Base-by-base conservation (phyloP, 23 tunicate genomes). In the Botrylloides violaceus region DNA sequence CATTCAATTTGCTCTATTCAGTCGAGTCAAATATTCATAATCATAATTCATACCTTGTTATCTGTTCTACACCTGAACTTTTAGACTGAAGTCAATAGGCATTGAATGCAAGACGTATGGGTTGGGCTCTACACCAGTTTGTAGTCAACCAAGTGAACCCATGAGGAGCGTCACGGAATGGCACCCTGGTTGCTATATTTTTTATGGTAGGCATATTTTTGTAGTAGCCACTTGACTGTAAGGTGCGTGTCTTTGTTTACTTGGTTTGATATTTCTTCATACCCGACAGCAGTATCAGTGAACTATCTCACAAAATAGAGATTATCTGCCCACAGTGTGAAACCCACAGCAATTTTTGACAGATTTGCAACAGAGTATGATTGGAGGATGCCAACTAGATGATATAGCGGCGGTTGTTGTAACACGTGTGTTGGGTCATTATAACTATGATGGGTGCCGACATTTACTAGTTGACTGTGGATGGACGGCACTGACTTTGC, bases 141-240 rank as follows among this genome's bases (percentile, higher is more conserved):
- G 95, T 56, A 80, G 85, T 59, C 84, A 76, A 31, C 95, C 95
- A 4, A 59, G 64, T 34, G 73, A 80, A 24, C 47, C 36, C 3
- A 87, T 87, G 95, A 2, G 53, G 32, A 61, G 80, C 18, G 61
- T 87, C 26, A 80, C 85, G 25, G 95, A 87, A 38, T 87, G 95
- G 95, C 95, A 87, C 66, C 95, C 95, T 12, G 95, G 95, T 70
- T 79, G 80, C 70, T 87, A 87, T 64, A 75, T 87, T 18, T 36
- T 80, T 21, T 75, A 87, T 71, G 95, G 83, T 76, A 61, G 56
- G 29, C n/a, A n/a, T n/a, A n/a, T n/a, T n/a, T n/a, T n/a, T n/a
- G n/a, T n/a, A n/a, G n/a, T n/a, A n/a, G n/a, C n/a, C n/a, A n/a
- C n/a, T n/a, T n/a, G n/a, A n/a, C n/a, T n/a, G n/a, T n/a, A n/a